Base-by-base conservation (phyloP, 2,797 vertebrate species). In the Hemitrygon akajei region DNA sequence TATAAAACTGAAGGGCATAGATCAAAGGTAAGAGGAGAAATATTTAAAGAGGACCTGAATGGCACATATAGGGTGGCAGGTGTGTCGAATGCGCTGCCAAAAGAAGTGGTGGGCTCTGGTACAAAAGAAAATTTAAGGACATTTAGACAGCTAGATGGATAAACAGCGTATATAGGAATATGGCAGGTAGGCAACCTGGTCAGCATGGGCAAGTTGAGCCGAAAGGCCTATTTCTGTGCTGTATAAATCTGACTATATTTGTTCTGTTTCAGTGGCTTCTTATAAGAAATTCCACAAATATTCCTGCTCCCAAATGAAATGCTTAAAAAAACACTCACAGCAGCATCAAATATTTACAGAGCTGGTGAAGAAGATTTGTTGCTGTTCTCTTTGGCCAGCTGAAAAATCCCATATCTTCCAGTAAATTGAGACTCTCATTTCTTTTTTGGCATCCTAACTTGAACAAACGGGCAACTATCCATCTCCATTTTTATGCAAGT, bases 261-360 rank as follows among this genome's bases (percentile, higher is more conserved):
- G 20, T 91, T 69, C 87, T 71, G 18, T 91, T 91, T 66, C 60
- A 34, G 34, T 91, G n/a, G 63, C 16, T 47, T 47, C 47, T 47
- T 47, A 47, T 47, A 47, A 91, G 9, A 91, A 91, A 37, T 34
- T 91, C 63, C 87, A 91, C 60, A 91, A 22, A 69, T 91, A 18
- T 91, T 71, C 66, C 18, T 27, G 20, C 63, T 91, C 87, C 18
- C 34, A 71, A 69, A 91, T 37, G n/a, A 91, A 91, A 91, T 91
- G 10, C 63, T 37, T 47, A 47, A 40, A 69, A 66, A 91, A 20
- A 60, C 63, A 91, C n/a, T 69, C 60, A 91, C 63, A 69, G n/a
- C 22, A 20, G 20, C 60, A 69, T 91, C 63, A 91, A 91, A 91
- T 91, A 69, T 71, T 91, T 69, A 91, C 87, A 3, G 18, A 69